These are phyloP conservation scores for Lepetodrilus schrolli DNA, from an alignment of 2,888 invertebrate genomes.

Conservation along the genomic window DNA sequence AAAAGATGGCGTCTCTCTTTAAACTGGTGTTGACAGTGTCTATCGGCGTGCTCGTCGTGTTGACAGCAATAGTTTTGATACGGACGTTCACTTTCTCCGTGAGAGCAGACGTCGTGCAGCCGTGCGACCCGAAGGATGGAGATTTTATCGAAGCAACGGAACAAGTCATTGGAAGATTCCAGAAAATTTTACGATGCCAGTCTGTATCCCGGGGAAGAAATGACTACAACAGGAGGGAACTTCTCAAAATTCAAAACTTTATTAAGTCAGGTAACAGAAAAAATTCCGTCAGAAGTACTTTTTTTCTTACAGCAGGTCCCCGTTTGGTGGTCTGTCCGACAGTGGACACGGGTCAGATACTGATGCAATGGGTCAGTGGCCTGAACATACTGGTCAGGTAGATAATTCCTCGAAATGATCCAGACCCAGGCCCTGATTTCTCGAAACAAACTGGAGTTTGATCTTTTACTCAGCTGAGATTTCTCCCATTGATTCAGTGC, in stretches of 20 bases:
- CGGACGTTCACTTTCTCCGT: slow-evolving; percentile 54
- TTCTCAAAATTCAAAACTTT: slow-evolving; percentile 49
- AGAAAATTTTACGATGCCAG: slow-evolving; percentile 51
- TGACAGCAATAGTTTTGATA: slow-evolving; percentile 44
- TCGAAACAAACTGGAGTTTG: too few relatives aligned
- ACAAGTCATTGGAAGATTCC: slow-evolving; percentile 50
- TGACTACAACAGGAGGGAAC: slow-evolving; percentile 51
- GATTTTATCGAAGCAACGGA: slow-evolving; percentile 58
- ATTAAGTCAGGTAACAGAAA: slow-evolving; percentile 54
- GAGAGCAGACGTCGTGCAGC: slow-evolving; percentile 44
- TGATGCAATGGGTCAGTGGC: too few relatives aligned
- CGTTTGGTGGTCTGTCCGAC: too few relatives aligned
- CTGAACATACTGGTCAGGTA: too few relatives aligned
- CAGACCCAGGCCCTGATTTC: too few relatives aligned
- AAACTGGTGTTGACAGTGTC: background rate
- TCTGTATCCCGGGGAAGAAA: slow-evolving; percentile 53
- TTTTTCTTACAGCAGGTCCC: too few relatives aligned
- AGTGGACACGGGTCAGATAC: too few relatives aligned
- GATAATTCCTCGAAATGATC: too few relatives aligned
- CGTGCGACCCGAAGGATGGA: slow-evolving; percentile 53
- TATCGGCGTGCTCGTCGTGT: background rate
- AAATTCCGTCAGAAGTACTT: background rate
- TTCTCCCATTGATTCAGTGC: too few relatives aligned
- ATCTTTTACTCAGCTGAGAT: too few relatives aligned
- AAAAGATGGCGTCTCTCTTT: slow-evolving; percentile 18